Base-by-base conservation (phyloP, 2,797 vertebrate genomes). In the Pseudochromis fuscus region DNA sequence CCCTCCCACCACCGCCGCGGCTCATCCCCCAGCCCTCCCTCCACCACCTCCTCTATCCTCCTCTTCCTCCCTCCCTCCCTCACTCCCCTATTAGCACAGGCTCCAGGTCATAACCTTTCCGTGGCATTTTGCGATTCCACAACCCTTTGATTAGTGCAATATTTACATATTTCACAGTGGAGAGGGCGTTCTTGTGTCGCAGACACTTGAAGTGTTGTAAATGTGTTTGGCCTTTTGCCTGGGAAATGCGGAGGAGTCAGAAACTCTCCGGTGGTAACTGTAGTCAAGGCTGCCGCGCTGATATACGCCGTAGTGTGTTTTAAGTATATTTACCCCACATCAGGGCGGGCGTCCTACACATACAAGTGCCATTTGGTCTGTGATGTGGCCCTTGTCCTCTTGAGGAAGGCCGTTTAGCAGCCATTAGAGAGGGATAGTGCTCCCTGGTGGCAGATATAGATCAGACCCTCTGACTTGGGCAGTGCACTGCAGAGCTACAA, bases 71-170 rank as follows among this genome's bases (percentile, higher is more conserved):
- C 35, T 46, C 90, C 85, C 71, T 67, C 93, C 92, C 89, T 91
- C 92, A 86, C 93, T 93, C 93, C 85, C 93, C 93, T 94, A 95
- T 95, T 95, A 96, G 87, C 94, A 91, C 86, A 94, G 95, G 95
- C 95, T 95, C 92, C 89, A 77, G 96, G 96, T 96, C 95, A 95
- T 94, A 94, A 95, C 95, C 95, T 96, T 95, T 95, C 87, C 90
- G 90, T 95, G 95, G 95, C 95, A 95, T 95, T 95, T 95, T 96
- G 94, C 93, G 94, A 94, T 95, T 94, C 93, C 94, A 93, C 95
- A 96, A 95, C 89, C 95, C 95, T 95, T 95, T 96, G 95, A 96
- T 96, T 95, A 97, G 95, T 91, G 94, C 93, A 93, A 88, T 95
- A 96, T 96, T 96, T 96, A 95, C 96, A 97, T 95, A 96, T 94